A percentile compares a stretch with the other conserved stretches of the same genome.
Conservation (phyloP, 2,888 invertebrate species). For the Pherbina coryleti region DNA sequence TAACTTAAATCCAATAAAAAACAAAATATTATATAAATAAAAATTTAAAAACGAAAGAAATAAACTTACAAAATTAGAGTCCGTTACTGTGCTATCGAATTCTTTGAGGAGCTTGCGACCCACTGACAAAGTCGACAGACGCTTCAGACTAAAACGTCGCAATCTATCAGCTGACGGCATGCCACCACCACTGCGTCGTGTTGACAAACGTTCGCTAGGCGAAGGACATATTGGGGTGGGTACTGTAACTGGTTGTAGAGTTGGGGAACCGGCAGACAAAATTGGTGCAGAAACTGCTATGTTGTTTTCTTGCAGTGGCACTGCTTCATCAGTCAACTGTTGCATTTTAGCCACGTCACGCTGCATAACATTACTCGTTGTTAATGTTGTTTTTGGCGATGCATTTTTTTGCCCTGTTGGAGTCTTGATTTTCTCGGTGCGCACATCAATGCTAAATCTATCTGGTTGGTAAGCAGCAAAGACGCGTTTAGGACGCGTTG, state of each 20-base stretch:
- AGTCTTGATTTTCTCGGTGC: slow-evolving; percentile 36
- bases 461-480: slow-evolving; percentile 41
- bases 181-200: slow-evolving; percentile 29
- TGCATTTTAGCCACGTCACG: not conserved
- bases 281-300: not conserved
- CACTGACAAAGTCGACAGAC: slow-evolving; percentile 12
- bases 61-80: slow-evolving; percentile 44
- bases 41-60: not conserved
- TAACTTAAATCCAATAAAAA: no score
- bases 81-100: slow-evolving; percentile 46
- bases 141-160: slow-evolving; percentile 44
- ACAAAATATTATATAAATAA: not conserved
- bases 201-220: not conserved
- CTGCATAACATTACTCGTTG: not conserved
- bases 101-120: slow-evolving; percentile 45
- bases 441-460: slow-evolving; percentile 45
- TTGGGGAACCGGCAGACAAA: not conserved
- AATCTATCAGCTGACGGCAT: slow-evolving; percentile 41
- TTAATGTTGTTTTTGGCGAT: not conserved
- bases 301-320: not conserved
- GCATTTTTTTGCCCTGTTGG: not conserved
- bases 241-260: not conserved
- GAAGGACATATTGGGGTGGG: not conserved
- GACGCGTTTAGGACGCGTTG: slow-evolving; percentile 26
- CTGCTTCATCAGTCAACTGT: not conserved